Evolutionary conservation across 2,113 vertebrate species (phyloP).

Genomic region (Cyprinodon tularosa): DNA sequence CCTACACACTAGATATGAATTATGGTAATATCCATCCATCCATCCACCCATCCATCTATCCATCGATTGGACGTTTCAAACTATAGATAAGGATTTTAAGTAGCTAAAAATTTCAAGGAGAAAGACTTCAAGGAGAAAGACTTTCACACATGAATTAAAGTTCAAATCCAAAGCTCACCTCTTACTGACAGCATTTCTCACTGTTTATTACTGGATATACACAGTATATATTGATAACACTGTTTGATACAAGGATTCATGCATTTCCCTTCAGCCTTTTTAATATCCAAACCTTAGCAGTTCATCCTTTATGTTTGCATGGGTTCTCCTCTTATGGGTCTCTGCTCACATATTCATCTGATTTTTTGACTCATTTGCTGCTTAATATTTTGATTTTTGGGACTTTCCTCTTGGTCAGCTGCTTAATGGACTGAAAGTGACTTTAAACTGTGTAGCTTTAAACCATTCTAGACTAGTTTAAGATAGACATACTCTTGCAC

Average conservation of each 20-base stretch:
- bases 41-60: too few species aligned
- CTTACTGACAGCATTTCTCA: not conserved
- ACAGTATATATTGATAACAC: not conserved
- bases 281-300: not conserved
- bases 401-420: not conserved
- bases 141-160: not conserved
- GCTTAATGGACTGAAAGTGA: slow-evolving; percentile 36
- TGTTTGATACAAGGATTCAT: not conserved
- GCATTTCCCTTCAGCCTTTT: not conserved
- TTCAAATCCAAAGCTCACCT: not conserved
- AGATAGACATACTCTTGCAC: slow-evolving; percentile 6
- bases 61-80: not conserved
- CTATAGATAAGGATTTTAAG: not conserved
- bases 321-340: not conserved
- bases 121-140: not conserved
- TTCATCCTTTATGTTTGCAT: slow-evolving; percentile 20
- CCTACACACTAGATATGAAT: too few species aligned
- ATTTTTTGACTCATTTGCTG: slow-evolving; percentile 49
- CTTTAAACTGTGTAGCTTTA: not conserved
- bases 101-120: not conserved
- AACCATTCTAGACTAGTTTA: slow-evolving; percentile 24
- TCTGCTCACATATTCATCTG: slow-evolving; percentile 33
- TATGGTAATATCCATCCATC: too few species aligned
- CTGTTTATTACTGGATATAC: not conserved
- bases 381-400: slow-evolving; percentile 25